These are phyloP conservation scores for Perccottus glenii DNA, from an alignment of 2,113 vertebrate genomes.

Conservation along the genomic window DNA sequence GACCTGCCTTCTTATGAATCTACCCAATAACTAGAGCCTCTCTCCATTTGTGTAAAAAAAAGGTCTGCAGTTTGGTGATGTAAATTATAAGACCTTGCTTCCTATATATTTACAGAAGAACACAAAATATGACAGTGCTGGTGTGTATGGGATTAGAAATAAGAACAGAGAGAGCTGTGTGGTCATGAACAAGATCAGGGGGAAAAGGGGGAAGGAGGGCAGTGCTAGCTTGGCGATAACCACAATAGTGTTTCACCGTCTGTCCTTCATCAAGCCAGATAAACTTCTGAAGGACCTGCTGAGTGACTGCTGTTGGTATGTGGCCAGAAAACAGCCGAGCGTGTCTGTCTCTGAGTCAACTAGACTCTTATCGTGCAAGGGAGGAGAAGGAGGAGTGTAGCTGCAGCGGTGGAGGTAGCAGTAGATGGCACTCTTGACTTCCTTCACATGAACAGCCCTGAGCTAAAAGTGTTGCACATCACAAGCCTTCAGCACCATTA, in stretches of 20 bases:
- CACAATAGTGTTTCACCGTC: conserved; percentile 66
- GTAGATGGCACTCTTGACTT: conserved; percentile 96
- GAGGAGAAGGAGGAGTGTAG: conserved; percentile 28
- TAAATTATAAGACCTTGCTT: background rate
- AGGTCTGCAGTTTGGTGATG: background rate
- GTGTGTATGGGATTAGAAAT: conserved; percentile 55
- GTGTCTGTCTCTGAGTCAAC: conserved; percentile 78
- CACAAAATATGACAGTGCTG: conserved; percentile 66
- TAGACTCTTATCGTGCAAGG: conserved; percentile 76
- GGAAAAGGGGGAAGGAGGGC: conserved; percentile 12
- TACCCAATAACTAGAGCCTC: too few relatives aligned
- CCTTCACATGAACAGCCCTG: conserved; percentile 61
- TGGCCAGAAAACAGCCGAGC: conserved; percentile 76
- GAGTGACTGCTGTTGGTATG: conserved; percentile 79
- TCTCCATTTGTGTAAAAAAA: too few relatives aligned
- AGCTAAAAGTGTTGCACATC: conserved; percentile 63
- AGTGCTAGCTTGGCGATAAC: conserved; percentile 66
- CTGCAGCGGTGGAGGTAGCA: conserved; percentile 80
- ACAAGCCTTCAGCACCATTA: conserved; percentile 68
- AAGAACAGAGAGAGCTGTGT: conserved; percentile 76
- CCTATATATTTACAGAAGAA: conserved; percentile 45
- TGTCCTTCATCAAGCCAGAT: conserved; percentile 79
- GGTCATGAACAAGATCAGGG: conserved; percentile 54
- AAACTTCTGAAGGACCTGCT: conserved; percentile 80
- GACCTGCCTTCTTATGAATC: too few relatives aligned